Base-by-base conservation (phyloP, 2,888 invertebrate species). In the Drosophila tripunctata region DNA sequence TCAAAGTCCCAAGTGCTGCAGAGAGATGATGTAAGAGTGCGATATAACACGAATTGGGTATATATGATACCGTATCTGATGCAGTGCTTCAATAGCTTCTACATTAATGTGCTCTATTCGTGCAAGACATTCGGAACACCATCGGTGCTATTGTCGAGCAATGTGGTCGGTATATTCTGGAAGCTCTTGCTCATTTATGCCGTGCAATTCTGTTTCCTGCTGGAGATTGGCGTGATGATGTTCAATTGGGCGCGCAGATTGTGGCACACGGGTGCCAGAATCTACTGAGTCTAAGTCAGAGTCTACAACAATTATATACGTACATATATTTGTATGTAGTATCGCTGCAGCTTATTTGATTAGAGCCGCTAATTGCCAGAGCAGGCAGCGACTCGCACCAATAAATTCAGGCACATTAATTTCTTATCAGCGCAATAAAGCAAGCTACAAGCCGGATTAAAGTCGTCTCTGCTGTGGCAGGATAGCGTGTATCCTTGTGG, bases 361-460 rank as follows among this genome's bases (percentile, higher is more conserved):
- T 79, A 79, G 74, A n/a, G 60, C 19, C 19, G 68, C 77, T 80
- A 80, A 80, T 80, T 80, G 83, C 77, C 64, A 40, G 12, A 45
- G 65, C 36, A 65, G 61, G 61, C 66, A 70, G 65, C 71, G 62
- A 55, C 57, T 62, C 71, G 71, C 67, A 71, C 72, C 82, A 87
- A 78, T 85, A 87, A 85, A 85, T 78, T 84, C 58, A 36, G 19
- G 65, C 62, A 79, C 70, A 82, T 84, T 87, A 82, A 65, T 82
- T 75, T 69, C 84, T 84, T 84, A 84, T 84, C 84, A 87, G 82
- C 50, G 62, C 68, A 35, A 58, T 76, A 74, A 78, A 68, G 74
- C 76, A 72, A 66, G 74, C 76, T 69, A 51, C 76, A 62, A 63
- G 68, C 54, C 60, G 82, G 82, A 83, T 83, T 83, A 87, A 81